phyloP scores from a whole-genome alignment of 1,140 invertebrate species.

The Mercenaria mercenaria region DNA sequence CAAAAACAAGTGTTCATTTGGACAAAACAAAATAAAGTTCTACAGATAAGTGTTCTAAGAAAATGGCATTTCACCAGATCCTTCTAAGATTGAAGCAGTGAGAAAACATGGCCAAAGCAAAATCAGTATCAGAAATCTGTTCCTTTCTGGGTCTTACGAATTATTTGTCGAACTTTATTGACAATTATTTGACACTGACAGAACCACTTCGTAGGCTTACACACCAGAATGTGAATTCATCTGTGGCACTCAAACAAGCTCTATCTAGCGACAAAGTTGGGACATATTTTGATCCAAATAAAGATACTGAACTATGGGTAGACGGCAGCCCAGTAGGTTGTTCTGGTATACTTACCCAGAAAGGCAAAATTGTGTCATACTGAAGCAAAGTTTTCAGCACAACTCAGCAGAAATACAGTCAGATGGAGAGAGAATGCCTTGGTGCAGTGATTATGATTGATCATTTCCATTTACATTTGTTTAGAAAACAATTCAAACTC shows the following conservation, averaged over 20 bases:
- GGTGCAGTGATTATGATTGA: constrained; percentile 76
- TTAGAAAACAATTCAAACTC: no score
- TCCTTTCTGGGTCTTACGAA: constrained; percentile 68
- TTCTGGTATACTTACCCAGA: constrained; percentile 51
- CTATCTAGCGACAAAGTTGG: constrained; percentile 54
- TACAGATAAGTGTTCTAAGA: constrained; percentile 46
- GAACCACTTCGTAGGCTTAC: constrained; percentile 60
- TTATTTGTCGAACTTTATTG: constrained; percentile 63
- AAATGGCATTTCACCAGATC: constrained; percentile 45
- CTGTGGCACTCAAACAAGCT: constrained; percentile 29
- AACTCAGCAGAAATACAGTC: constrained; percentile 80
- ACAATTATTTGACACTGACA: constrained; percentile 52
- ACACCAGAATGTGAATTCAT: constrained; percentile 19
- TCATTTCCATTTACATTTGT: background rate
- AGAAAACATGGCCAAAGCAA: background rate
- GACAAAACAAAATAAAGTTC: background rate
- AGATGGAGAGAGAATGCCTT: constrained; percentile 85
- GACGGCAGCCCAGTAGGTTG: constrained; percentile 56
- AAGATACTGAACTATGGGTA: constrained; percentile 69
- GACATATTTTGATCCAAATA: constrained; percentile 70
- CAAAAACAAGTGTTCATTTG: background rate
- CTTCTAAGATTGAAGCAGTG: constrained; percentile 81
- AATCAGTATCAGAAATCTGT: constrained; percentile 46
- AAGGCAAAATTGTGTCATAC: constrained; percentile 63
- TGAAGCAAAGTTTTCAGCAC: constrained; percentile 64